These are phyloP conservation scores for Batillaria attramentaria DNA, from an alignment of 1,140 invertebrate species.

Conservation along the genomic window DNA sequence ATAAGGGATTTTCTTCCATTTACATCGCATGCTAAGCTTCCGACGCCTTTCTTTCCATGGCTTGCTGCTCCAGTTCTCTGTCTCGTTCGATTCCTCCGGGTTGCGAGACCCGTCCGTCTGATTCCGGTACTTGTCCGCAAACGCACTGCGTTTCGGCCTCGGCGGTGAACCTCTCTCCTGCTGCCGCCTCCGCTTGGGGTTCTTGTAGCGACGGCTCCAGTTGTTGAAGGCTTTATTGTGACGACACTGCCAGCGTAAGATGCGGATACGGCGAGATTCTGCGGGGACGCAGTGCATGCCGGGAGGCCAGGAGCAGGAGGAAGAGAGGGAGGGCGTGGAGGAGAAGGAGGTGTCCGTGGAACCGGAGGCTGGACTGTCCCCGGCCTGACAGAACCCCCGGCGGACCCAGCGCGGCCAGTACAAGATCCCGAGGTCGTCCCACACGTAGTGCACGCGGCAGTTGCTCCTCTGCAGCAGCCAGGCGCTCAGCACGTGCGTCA, in stretches of 20 bases:
- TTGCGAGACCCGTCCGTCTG: not conserved
- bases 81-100: conserved; percentile 20
- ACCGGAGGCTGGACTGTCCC: conserved; percentile 70
- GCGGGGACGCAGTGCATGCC: conserved; percentile 74
- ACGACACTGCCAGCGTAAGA: conserved; percentile 73
- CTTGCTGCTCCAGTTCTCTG: conserved; percentile 35
- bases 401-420: conserved; percentile 77
- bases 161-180: not conserved
- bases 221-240: conserved; percentile 42
- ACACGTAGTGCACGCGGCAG: conserved; percentile 74
- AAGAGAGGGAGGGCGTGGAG: conserved; percentile 58
- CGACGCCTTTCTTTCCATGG: conserved; percentile 32
- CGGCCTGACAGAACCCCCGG: conserved; percentile 71
- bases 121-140: conserved; percentile 2
- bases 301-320: conserved; percentile 75
- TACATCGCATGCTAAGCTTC: conserved; percentile 44
- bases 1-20: conserved; percentile 53
- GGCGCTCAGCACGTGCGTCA: conserved; percentile 60
- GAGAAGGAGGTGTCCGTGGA: conserved; percentile 74
- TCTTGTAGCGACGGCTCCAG: conserved; percentile 37
- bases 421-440: conserved; percentile 75
- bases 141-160: too few relatives aligned
- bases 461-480: conserved; percentile 74
- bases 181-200: conserved; percentile 29
- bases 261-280: conserved; percentile 60